Conservation (phyloP, 92 coral and sea anemone species). For the Parazoanthus darwini region DNA sequence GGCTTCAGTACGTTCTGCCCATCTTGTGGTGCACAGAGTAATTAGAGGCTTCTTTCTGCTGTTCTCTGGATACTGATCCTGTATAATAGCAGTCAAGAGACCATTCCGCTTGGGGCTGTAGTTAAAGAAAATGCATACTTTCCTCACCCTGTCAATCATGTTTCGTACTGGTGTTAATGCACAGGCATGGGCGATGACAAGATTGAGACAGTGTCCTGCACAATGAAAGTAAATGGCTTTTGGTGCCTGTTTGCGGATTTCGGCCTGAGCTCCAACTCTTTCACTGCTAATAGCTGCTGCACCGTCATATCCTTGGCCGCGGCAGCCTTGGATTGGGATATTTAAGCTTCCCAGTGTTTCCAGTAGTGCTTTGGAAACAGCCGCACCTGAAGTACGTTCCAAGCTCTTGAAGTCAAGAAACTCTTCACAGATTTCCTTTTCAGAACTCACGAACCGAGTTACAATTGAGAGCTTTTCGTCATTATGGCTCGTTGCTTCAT, state of each 20-base stretch:
- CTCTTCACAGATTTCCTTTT: constrained; percentile 44
- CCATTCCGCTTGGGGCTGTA: constrained; percentile 18
- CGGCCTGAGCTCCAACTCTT: constrained; percentile 50
- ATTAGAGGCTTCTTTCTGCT: too few species aligned
- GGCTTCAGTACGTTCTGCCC: not conserved
- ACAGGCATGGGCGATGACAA: not conserved
- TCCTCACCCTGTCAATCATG: not conserved
- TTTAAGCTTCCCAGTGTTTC: not conserved
- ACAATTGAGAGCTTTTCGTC: constrained; percentile 44
- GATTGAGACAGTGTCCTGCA: constrained; percentile 45
- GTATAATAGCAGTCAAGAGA: too few species aligned
- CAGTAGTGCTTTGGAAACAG: constrained; percentile 14
- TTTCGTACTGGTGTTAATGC: too few species aligned
- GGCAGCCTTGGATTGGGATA: constrained; percentile 37
- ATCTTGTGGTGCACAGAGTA: too few species aligned
- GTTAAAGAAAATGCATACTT: constrained; percentile 46
- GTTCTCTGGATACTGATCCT: too few species aligned
- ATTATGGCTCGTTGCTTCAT: constrained; percentile 52
- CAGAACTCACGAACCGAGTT: constrained; percentile 39
- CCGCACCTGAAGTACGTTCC: too few species aligned
- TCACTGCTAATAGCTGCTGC: constrained; percentile 9
- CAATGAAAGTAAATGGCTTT: constrained; percentile 39
- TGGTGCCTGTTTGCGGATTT: constrained; percentile 41
- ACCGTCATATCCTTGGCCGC: constrained; percentile 50
- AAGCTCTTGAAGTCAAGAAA: constrained; percentile 47